These are phyloP conservation scores for Sapayoa aenigma DNA, from an alignment of 2,113 vertebrate species.

Conservation along the genomic window DNA sequence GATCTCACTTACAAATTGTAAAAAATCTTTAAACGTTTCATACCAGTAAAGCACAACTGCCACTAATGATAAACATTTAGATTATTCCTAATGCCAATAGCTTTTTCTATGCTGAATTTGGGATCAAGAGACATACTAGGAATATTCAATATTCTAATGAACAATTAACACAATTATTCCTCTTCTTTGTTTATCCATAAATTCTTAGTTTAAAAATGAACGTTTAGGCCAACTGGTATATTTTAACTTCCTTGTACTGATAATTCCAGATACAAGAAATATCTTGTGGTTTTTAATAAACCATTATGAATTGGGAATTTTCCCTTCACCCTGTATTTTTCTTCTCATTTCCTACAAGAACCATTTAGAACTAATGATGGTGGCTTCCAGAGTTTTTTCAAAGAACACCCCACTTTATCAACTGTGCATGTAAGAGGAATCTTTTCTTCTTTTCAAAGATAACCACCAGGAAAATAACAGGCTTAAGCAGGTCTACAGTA, in stretches of 20 bases:
- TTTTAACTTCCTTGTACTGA: neutral
- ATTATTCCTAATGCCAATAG: neutral
- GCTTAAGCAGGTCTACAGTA: neutral
- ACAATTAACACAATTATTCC: neutral
- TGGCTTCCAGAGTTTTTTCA: neutral
- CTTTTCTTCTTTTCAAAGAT: neutral
- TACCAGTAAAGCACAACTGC: neutral
- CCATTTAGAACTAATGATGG: neutral
- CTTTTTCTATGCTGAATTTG: neutral
- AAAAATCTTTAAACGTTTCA: neutral
- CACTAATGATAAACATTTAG: neutral
- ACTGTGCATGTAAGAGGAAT: neutral
- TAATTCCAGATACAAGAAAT: neutral
- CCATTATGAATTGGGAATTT: neutral
- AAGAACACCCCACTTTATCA: neutral
- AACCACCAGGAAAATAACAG: slow-evolving; percentile 5
- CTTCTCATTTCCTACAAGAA: neutral
- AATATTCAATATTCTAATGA: neutral
- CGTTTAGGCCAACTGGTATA: neutral
- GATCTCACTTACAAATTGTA: neutral
- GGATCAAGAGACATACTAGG: neutral
- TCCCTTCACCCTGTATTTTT: neutral
- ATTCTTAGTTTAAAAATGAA: neutral
- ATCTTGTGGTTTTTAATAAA: neutral
- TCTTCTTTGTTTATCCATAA: neutral